Percentiles rank a stretch among this genome's conserved stretches.
Evolutionary conservation across 2,113 vertebrate species (phyloP).

Genomic region (Miniopterus natalensis): DNA sequence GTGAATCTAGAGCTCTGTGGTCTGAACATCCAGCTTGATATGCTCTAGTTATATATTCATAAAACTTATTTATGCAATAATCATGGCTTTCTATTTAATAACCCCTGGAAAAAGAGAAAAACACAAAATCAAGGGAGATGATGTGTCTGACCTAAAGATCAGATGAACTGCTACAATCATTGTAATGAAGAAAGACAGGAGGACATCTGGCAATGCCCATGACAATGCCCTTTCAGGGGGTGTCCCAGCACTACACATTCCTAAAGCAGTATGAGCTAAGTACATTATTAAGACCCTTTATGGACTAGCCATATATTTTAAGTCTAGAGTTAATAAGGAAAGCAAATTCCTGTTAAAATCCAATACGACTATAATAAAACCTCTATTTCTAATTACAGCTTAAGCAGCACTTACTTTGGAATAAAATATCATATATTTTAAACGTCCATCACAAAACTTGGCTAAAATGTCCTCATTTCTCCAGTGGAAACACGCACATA

Average conservation of each 20-base stretch:
- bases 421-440: not conserved
- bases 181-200: slow-evolving; percentile 32
- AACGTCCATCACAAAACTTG: not conserved
- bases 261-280: not conserved
- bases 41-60: not conserved
- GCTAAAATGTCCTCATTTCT: not conserved
- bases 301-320: not conserved
- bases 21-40: not conserved
- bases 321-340: not conserved
- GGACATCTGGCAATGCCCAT: not conserved
- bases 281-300: not conserved
- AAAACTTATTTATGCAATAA: not conserved
- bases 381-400: not conserved
- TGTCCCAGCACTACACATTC: not conserved
- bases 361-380: not conserved
- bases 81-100: slow-evolving; percentile 13
- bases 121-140: not conserved
- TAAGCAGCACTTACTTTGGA: not conserved
- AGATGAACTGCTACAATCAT: not conserved
- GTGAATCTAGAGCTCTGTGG: not conserved
- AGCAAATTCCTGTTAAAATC: not conserved
- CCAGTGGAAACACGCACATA: not conserved
- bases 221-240: not conserved
- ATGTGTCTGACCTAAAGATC: not conserved
- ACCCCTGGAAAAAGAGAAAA: not conserved